Conservation (phyloP, 2,113 vertebrate species). For the Phyllostomus discolor region DNA sequence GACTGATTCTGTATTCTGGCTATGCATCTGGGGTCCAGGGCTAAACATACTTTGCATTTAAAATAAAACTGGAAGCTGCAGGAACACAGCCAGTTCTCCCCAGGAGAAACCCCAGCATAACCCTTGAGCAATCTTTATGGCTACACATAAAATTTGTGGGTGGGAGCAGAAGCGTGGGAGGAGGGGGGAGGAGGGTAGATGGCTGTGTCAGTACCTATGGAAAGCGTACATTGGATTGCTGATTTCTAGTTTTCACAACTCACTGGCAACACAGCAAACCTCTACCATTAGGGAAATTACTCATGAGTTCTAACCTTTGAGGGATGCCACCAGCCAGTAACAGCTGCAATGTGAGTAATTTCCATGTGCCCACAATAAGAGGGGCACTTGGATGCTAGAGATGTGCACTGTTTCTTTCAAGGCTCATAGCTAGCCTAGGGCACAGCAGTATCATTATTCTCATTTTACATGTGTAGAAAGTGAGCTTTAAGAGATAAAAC, state of each 20-base stretch:
- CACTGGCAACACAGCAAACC: neutral
- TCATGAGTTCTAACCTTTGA: neutral
- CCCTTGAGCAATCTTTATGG: neutral
- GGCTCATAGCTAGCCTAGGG: neutral
- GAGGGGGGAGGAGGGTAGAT: neutral
- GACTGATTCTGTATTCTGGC: neutral
- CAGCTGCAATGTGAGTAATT: neutral
- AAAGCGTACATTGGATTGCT: neutral
- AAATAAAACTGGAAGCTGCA: neutral
- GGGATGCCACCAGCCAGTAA: neutral
- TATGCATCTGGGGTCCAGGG: neutral
- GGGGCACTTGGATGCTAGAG: neutral
- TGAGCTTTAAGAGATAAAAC: neutral
- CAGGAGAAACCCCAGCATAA: neutral
- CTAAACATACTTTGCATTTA: neutral
- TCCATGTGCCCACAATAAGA: neutral
- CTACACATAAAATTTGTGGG: neutral
- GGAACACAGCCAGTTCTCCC: neutral
- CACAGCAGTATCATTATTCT: neutral
- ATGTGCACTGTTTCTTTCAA: neutral
- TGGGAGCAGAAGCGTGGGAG: neutral
- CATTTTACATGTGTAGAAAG: neutral
- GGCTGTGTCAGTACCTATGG: neutral
- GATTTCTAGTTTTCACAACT: neutral
- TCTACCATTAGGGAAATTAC: neutral